These are phyloP conservation scores for Vultur gryphus DNA, from an alignment of 2,797 vertebrate species.

Conservation along the genomic window DNA sequence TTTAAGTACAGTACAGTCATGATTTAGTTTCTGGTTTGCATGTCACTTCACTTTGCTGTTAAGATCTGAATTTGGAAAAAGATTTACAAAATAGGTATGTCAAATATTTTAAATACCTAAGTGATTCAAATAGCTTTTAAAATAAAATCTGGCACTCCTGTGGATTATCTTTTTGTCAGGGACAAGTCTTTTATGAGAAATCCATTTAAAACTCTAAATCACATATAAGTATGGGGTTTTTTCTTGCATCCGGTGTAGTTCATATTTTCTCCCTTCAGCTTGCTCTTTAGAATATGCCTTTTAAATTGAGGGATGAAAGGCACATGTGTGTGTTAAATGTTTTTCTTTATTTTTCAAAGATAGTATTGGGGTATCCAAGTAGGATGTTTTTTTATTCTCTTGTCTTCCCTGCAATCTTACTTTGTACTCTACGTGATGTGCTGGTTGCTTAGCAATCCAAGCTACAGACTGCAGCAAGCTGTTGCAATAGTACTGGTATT, in stretches of 20 bases:
- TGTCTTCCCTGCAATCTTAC: neutral
- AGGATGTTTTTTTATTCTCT: neutral
- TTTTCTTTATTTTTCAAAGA: neutral
- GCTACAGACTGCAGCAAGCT: constrained; percentile 14
- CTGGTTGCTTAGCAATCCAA: constrained; percentile 59
- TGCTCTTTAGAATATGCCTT: neutral
- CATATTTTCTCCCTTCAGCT: neutral
- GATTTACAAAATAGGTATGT: neutral
- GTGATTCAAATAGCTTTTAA: neutral
- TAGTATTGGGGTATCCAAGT: neutral
- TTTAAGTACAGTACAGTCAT: neutral
- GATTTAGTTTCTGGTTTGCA: neutral
- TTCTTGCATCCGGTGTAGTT: neutral
- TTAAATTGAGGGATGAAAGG: neutral
- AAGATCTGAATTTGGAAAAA: neutral
- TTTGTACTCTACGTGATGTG: neutral
- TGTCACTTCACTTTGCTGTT: neutral
- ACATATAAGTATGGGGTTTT: rapidly evolving
- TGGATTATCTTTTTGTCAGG: neutral
- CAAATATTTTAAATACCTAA: neutral
- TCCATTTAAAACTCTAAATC: neutral
- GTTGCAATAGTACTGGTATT: neutral
- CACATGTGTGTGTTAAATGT: neutral
- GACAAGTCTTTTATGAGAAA: neutral
- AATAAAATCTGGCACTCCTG: neutral